A percentile compares a stretch with the other conserved stretches of the same genome.
Evolutionary conservation across 2,113 vertebrate species (phyloP).

Genomic region (Psittacula cyanocephala): DNA sequence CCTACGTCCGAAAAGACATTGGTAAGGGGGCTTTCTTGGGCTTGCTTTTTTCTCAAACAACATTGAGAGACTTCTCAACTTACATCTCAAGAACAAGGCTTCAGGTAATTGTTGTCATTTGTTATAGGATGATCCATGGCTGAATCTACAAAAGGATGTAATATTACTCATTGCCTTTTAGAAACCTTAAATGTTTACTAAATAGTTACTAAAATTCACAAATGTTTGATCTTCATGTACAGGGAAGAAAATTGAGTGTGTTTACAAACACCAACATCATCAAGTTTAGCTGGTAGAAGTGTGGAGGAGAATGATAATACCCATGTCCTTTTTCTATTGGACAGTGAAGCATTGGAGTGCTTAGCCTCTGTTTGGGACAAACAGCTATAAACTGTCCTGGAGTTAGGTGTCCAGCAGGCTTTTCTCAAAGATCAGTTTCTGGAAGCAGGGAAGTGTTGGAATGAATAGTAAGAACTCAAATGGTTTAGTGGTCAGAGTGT

Average conservation of each 20-base stretch:
- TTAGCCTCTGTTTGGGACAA: background rate
- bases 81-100: background rate
- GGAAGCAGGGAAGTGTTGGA: background rate
- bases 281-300: background rate
- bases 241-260: background rate
- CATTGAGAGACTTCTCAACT: background rate
- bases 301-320: background rate
- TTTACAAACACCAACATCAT: background rate
- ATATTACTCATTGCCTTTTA: background rate
- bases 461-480: background rate
- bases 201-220: background rate
- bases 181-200: background rate
- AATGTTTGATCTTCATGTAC: background rate
- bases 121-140: background rate
- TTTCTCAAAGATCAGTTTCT: background rate
- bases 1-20: conserved; percentile 65
- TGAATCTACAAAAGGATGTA: background rate
- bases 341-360: background rate
- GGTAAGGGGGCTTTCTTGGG: conserved; percentile 55
- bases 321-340: background rate
- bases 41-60: background rate
- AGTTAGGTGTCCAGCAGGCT: background rate
- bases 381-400: background rate
- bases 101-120: background rate
- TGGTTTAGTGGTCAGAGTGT: background rate